phyloP scores from a whole-genome alignment of 2,797 vertebrate species.

The Neoniphon sammara region DNA sequence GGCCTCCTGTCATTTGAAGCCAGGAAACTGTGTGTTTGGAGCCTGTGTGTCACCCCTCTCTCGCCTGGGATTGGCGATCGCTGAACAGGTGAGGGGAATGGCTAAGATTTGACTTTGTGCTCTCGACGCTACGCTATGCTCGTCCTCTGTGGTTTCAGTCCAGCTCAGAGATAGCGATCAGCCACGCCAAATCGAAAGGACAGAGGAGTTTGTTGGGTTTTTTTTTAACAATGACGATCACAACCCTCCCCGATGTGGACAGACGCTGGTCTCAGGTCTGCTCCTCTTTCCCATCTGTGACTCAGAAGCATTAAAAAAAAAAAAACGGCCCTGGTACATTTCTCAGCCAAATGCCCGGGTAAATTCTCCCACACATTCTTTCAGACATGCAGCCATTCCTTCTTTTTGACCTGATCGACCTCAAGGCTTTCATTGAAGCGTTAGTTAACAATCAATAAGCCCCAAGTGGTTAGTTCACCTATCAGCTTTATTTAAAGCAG shows the following conservation, averaged over 20 bases:
- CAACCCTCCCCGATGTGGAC: constrained; percentile 30
- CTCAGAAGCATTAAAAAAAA: constrained; percentile 5
- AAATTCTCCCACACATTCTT: not conserved
- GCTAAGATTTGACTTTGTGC: constrained; percentile 29
- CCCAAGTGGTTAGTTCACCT: constrained; percentile 26
- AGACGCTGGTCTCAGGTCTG: constrained; percentile 35
- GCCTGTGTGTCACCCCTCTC: constrained; percentile 29
- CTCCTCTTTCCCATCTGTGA: constrained; percentile 28
- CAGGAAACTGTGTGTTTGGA: constrained; percentile 51
- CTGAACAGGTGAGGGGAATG: constrained; percentile 45
- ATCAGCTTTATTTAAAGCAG: constrained; percentile 50
- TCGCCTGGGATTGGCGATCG: constrained; percentile 30
- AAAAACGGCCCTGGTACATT: constrained; percentile 25
- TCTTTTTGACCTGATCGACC: constrained; percentile 41
- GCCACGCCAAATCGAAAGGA: constrained; percentile 29
- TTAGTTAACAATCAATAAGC: constrained; percentile 39
- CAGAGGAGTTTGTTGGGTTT: constrained; percentile 40
- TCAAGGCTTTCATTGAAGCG: constrained; percentile 29
- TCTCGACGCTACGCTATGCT: not conserved
- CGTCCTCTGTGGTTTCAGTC: constrained; percentile 39
- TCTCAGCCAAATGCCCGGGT: not conserved
- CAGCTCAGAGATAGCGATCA: constrained; percentile 34
- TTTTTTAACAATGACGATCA: constrained; percentile 40
- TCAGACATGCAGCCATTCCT: constrained; percentile 23
- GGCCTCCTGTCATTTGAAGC: constrained; percentile 62